Base-by-base conservation (phyloP, 2,888 invertebrate species). In the Ormyrus labotus region DNA sequence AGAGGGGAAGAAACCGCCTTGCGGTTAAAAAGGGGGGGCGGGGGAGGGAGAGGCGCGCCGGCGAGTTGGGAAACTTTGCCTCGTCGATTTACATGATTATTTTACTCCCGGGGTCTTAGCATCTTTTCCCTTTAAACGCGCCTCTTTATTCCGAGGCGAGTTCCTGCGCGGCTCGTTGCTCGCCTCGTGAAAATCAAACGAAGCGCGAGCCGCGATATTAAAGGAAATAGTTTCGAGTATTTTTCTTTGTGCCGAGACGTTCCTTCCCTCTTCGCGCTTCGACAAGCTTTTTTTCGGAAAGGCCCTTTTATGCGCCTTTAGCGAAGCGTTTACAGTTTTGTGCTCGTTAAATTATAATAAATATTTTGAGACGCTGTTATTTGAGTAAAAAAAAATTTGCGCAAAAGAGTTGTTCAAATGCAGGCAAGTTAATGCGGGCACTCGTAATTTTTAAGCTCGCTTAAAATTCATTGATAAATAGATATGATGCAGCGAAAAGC, bases 41-140 rank as follows among this genome's bases (percentile, higher is more conserved):
- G n/a, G 61, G 53, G 48, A 60, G n/a, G 13, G 13, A 50, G 48
- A 8, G 51, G 50, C 34, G 51, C 51, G 53, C 63, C 51, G 51
- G 51, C 34, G 61, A 74, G 78, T 78, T 64, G 61, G 65, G 74
- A 81, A 81, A 81, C 73, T 78, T 81, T 78, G 65, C 74, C 73
- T 67, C 65, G 71, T 76, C 76, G 81, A 81, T 81, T 81, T 79
- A 79, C 81, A 78, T 76, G 79, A 78, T 81, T 75, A 81, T 81
- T 78, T 79, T 79, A 75, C 78, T 64, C 67, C 8, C 45, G 10
- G 4, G 10, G 53, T 74, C 63, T 68, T 63, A 50, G 57, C 77
- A 50, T 77, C 78, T 81, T 81, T 78, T 74, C 48, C 65, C 70
- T 58, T 71, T 73, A 67, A 78, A 57, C 51, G 57, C 63, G 11